Evolutionary conservation across 2,888 invertebrate genomes (phyloP).

Genomic region (Aleiodes alternator): DNA sequence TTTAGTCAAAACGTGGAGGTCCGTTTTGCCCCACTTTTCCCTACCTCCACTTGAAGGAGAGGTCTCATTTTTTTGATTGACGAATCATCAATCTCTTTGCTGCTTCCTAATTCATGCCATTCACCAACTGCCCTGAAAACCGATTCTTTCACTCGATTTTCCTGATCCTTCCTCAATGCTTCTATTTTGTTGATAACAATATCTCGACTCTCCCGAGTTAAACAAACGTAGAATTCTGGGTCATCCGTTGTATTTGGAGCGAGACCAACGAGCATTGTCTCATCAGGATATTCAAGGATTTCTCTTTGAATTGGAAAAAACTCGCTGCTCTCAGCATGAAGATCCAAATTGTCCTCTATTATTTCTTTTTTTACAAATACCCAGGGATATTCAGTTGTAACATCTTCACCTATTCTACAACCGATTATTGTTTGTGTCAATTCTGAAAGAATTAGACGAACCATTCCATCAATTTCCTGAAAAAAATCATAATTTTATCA

Average conservation of each 20-base stretch:
- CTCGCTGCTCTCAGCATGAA: slow-evolving; percentile 77
- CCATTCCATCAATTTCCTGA: slow-evolving; percentile 76
- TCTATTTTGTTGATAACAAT: slow-evolving; percentile 72
- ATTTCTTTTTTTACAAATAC: slow-evolving; percentile 80
- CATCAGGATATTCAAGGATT: slow-evolving; percentile 70
- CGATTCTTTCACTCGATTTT: slow-evolving; percentile 75
- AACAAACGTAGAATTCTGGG: slow-evolving; percentile 83
- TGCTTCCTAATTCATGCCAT: slow-evolving; percentile 83
- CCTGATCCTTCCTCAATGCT: slow-evolving; percentile 60
- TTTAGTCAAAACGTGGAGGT: too few species aligned
- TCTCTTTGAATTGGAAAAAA: slow-evolving; percentile 74
- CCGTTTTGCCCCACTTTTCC: too few species aligned
- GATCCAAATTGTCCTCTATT: slow-evolving; percentile 80
- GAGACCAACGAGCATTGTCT: slow-evolving; percentile 80
- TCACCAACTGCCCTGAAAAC: slow-evolving; percentile 78
- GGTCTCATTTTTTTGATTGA: slow-evolving; percentile 78
- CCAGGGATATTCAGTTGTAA: slow-evolving; percentile 87
- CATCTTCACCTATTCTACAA: slow-evolving; percentile 81
- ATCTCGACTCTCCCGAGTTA: slow-evolving; percentile 78
- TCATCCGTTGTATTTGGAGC: slow-evolving; percentile 80
- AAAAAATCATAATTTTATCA: not conserved
- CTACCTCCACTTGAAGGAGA: slow-evolving; percentile 82
- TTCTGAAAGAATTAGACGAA: slow-evolving; percentile 79
- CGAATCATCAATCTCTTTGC: slow-evolving; percentile 79
- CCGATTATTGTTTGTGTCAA: slow-evolving; percentile 80